Conservation (phyloP, 2,888 invertebrate genomes). For the Polymixis lichenea region DNA sequence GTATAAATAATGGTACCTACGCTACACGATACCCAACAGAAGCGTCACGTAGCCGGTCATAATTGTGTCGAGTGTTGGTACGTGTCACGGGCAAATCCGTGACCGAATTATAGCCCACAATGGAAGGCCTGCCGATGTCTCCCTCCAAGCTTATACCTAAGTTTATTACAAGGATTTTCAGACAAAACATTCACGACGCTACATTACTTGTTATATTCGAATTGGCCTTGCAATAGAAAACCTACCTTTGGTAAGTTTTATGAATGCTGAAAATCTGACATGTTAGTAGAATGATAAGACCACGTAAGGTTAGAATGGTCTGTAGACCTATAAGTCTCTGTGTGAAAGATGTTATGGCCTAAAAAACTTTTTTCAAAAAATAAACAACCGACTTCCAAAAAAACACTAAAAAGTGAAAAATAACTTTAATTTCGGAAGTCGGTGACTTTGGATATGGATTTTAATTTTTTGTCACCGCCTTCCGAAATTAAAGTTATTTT, state of each 20-base stretch:
- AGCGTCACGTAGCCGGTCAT: slow-evolving; percentile 65
- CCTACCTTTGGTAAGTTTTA: neutral
- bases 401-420: no score
- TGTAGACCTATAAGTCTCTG: no score
- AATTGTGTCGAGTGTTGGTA: slow-evolving; percentile 68
- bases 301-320: neutral
- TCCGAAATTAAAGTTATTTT: no score
- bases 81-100: slow-evolving; percentile 61
- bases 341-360: no score
- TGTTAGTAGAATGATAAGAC: neutral
- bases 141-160: slow-evolving; percentile 15
- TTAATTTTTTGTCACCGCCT: no score
- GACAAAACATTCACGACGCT: slow-evolving; percentile 7
- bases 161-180: slow-evolving; percentile 42
- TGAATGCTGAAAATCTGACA: neutral
- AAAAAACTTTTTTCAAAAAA: no score
- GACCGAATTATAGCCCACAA: slow-evolving; percentile 66
- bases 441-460: no score
- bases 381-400: no score
- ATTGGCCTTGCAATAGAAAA: neutral
- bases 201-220: neutral
- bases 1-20: slow-evolving; percentile 4
- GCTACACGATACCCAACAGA: slow-evolving; percentile 11
- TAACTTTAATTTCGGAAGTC: no score
- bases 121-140: slow-evolving; percentile 27